Conservation (phyloP, 2,113 vertebrate genomes). For the Cryptomyrus ogoouensis region DNA sequence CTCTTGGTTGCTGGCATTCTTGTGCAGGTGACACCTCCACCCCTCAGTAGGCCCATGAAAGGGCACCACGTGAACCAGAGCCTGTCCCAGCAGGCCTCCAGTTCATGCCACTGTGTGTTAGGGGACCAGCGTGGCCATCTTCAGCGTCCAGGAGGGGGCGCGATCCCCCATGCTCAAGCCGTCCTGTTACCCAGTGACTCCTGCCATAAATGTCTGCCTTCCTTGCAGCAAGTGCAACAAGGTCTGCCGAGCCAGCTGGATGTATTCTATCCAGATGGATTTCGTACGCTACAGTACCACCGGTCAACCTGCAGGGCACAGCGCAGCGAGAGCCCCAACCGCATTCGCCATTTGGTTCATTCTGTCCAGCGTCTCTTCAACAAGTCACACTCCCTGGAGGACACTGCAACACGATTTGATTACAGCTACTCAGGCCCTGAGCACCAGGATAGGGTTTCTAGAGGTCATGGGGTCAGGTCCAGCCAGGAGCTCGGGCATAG, state of each 20-base stretch:
- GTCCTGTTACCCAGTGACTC: conserved; percentile 81
- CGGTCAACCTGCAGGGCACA: conserved; percentile 76
- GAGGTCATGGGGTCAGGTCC: conserved; percentile 67
- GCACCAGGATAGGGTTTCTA: conserved; percentile 56
- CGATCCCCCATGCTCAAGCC: conserved; percentile 90
- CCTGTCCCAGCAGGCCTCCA: conserved; percentile 76
- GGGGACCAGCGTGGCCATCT: conserved; percentile 71
- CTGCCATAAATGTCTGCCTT: conserved; percentile 81
- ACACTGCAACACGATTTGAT: conserved; percentile 78
- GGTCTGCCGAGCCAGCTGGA: conserved; percentile 84
- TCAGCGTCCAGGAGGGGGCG: conserved; percentile 80
- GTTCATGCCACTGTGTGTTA: conserved; percentile 77
- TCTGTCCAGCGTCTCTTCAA: conserved; percentile 96
- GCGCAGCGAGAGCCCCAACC: conserved; percentile 92
- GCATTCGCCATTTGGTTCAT: conserved; percentile 94
- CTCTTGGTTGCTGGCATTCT: not conserved
- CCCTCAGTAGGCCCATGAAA: conserved; percentile 78
- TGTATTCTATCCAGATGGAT: conserved; percentile 91
- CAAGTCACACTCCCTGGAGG: conserved; percentile 95
- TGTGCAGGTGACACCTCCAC: not conserved
- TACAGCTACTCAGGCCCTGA: conserved; percentile 81
- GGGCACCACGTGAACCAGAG: conserved; percentile 92
- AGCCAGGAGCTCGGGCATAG: conserved; percentile 55
- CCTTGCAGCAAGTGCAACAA: conserved; percentile 76
- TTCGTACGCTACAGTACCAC: conserved; percentile 94